These are phyloP conservation scores for Hypothenemus hampei DNA, from an alignment of 1,140 invertebrate genomes.

Conservation along the genomic window DNA sequence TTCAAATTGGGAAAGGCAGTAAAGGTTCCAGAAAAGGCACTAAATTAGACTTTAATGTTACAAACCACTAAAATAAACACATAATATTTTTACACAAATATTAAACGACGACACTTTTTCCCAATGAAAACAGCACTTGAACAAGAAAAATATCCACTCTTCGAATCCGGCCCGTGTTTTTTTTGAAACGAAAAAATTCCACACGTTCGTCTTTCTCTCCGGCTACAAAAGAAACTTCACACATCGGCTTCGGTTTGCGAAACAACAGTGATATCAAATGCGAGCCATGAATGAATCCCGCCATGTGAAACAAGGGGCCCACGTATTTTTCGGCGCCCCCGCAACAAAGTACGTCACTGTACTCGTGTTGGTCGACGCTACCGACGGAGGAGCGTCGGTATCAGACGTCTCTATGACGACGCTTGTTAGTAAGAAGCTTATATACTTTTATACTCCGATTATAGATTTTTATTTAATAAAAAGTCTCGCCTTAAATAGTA, in stretches of 20 bases:
- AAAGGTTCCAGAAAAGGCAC: no score
- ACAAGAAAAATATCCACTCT: no score
- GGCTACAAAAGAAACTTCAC: conserved; percentile 9
- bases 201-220: conserved; percentile 7
- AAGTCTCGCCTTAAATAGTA: no score
- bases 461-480: no score
- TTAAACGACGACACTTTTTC: background rate
- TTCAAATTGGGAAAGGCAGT: no score
- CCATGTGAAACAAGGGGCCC: conserved; percentile 15
- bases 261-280: conserved; percentile 23
- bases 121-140: background rate
- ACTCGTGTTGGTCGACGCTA: conserved; percentile 18
- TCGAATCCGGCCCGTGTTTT: no score
- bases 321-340: conserved; percentile 18
- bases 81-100: no score
- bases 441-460: background rate
- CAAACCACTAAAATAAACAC: background rate
- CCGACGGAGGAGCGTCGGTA: conserved; percentile 10
- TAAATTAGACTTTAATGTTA: no score
- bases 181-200: background rate
- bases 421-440: background rate
- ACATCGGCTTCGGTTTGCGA: conserved; percentile 14
- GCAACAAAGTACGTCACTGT: conserved; percentile 13
- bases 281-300: conserved; percentile 23
- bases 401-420: conserved; percentile 18